phyloP scores from a whole-genome alignment of 2,797 vertebrate species.

The Urophycis tenuis region DNA sequence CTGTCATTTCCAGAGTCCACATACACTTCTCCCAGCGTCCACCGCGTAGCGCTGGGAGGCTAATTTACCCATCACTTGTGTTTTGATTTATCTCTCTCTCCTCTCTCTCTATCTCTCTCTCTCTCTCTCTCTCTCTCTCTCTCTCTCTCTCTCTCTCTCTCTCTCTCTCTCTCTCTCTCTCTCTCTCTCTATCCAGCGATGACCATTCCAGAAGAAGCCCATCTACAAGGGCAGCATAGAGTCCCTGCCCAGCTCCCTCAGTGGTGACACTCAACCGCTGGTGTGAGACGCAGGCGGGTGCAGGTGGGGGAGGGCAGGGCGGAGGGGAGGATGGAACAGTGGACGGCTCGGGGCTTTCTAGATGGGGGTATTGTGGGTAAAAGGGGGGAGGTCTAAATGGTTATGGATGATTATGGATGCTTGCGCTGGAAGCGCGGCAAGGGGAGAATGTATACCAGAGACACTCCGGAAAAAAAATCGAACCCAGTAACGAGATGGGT shows the following conservation, averaged over 20 bases:
- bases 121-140: constrained; percentile 27
- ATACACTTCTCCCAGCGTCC: neutral
- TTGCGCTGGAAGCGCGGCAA: neutral
- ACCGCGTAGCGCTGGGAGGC: neutral
- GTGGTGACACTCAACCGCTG: constrained; percentile 72
- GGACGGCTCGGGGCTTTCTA: neutral
- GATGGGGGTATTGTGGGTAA: constrained; percentile 4
- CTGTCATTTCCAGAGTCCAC: neutral
- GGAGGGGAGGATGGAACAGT: constrained; percentile 19
- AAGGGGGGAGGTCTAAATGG: constrained; percentile 22
- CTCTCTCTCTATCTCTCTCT: too few relatives aligned
- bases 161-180: constrained; percentile 29
- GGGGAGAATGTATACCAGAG: constrained; percentile 21
- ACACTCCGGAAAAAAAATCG: constrained; percentile 31
- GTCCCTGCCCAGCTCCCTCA: constrained; percentile 60
- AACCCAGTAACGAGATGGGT: constrained; percentile 45
- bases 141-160: constrained; percentile 29
- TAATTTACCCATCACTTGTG: neutral
- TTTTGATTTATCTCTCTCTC: too few relatives aligned
- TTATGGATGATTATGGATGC: constrained; percentile 23
- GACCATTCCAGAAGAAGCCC: constrained; percentile 76
- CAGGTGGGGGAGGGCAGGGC: constrained; percentile 28
- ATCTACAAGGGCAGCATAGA: constrained; percentile 75
- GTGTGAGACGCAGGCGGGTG: constrained; percentile 59
- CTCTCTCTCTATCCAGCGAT: constrained; percentile 61